Percentiles rank a stretch among this genome's conserved stretches.
Conservation (phyloP, 2,113 vertebrate species). For the Platichthys flesus region DNA sequence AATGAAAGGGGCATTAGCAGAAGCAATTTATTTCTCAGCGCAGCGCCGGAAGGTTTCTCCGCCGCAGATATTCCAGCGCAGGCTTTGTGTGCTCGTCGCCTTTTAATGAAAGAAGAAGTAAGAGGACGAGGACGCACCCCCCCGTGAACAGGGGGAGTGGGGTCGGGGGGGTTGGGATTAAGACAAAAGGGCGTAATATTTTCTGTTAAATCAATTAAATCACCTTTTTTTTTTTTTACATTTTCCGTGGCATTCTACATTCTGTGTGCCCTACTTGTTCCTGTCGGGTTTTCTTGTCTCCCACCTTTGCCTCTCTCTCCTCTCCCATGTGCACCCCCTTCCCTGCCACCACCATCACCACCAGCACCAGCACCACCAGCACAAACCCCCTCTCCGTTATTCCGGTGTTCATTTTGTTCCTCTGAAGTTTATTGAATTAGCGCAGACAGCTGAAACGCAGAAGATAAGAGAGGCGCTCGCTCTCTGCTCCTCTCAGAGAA, state of each 20-base stretch:
- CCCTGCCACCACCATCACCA: neutral
- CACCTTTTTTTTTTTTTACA: neutral
- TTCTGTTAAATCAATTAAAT: constrained; percentile 43
- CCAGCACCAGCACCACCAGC: neutral
- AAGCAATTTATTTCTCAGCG: constrained; percentile 79
- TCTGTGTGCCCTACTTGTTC: constrained; percentile 8
- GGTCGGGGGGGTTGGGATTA: neutral
- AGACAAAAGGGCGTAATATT: constrained; percentile 21
- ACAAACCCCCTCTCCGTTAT: constrained; percentile 40
- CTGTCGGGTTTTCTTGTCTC: constrained; percentile 30
- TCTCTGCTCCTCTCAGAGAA: constrained; percentile 66
- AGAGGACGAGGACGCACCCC: constrained; percentile 43
- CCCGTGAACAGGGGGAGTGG: constrained; percentile 43
- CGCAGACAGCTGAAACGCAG: constrained; percentile 81
- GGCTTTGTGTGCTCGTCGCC: constrained; percentile 69
- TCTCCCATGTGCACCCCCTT: neutral
- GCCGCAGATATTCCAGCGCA: constrained; percentile 61
- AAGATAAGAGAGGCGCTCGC: constrained; percentile 77
- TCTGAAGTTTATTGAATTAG: constrained; percentile 86
- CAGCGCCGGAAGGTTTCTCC: constrained; percentile 69
- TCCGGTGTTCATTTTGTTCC: constrained; percentile 78
- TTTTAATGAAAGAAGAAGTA: constrained; percentile 42
- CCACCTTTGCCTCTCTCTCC: constrained; percentile 52
- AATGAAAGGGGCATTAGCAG: constrained; percentile 80
- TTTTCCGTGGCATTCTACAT: neutral